Evolutionary conservation across 2,113 vertebrate genomes (phyloP).

Genomic region (Scomber colias): DNA sequence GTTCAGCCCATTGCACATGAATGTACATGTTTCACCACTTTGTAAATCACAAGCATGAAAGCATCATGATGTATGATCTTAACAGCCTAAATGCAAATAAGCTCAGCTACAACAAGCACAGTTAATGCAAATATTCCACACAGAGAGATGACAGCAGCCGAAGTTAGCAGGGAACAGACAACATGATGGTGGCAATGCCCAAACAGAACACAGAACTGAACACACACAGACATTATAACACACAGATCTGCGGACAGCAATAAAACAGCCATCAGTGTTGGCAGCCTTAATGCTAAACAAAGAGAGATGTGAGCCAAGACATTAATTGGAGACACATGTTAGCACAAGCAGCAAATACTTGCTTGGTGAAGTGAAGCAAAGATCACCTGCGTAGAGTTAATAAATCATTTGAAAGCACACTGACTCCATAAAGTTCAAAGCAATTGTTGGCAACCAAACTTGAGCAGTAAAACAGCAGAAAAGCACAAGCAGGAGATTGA

Average conservation of each 20-base stretch:
- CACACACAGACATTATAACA: not conserved
- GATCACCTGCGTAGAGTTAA: not conserved
- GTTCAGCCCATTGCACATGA: not conserved
- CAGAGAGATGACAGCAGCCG: not conserved
- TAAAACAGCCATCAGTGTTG: not conserved
- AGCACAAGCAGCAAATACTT: not conserved
- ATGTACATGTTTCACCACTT: not conserved
- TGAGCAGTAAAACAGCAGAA: too few species aligned
- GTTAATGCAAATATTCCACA: conserved; percentile 12
- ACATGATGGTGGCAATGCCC: not conserved
- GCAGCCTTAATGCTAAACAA: not conserved
- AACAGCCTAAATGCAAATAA: not conserved
- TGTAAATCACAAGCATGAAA: not conserved
- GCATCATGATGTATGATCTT: not conserved
- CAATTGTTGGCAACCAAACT: too few species aligned
- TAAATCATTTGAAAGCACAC: not conserved
- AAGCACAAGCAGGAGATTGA: too few species aligned
- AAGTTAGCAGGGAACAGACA: not conserved
- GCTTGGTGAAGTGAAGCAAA: not conserved
- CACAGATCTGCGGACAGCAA: not conserved
- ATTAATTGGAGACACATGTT: not conserved
- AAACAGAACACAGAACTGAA: not conserved
- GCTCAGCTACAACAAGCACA: not conserved
- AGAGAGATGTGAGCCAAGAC: not conserved
- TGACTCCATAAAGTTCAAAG: too few species aligned